Conservation (phyloP, 2,797 vertebrate species). For the Scolopax bukidnonensis region DNA sequence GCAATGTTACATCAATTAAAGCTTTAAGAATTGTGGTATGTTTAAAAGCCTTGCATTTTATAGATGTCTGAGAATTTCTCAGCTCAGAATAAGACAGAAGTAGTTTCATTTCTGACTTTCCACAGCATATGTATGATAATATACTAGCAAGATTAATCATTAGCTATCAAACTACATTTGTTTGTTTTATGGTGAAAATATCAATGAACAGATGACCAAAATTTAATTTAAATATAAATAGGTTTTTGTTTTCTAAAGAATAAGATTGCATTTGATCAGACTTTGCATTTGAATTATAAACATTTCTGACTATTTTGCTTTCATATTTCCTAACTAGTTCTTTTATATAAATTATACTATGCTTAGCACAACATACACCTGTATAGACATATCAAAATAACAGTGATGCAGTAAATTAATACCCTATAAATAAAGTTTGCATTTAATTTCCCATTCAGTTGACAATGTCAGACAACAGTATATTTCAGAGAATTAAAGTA, state of each 20-base stretch:
- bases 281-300: neutral
- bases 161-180: slow-evolving; percentile 8
- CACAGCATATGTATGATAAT: neutral
- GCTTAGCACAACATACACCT: slow-evolving; percentile 1
- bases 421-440: neutral
- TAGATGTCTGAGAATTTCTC: neutral
- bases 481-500: slow-evolving; percentile 17
- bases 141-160: neutral
- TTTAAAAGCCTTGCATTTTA: slow-evolving; percentile 14
- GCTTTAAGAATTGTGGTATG: neutral
- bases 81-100: slow-evolving; percentile 1
- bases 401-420: neutral
- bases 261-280: neutral
- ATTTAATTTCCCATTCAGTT: slow-evolving; percentile 7
- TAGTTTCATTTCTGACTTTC: neutral
- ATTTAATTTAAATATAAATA: neutral
- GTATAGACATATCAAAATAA: neutral
- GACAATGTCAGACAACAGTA: neutral
- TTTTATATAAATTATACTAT: neutral
- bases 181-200: neutral
- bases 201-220: neutral
- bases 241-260: neutral
- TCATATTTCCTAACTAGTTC: neutral
- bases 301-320: neutral
- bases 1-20: neutral